Evolutionary conservation across 2,888 invertebrate species (phyloP).

Genomic region (Nemapogon koenigi): DNA sequence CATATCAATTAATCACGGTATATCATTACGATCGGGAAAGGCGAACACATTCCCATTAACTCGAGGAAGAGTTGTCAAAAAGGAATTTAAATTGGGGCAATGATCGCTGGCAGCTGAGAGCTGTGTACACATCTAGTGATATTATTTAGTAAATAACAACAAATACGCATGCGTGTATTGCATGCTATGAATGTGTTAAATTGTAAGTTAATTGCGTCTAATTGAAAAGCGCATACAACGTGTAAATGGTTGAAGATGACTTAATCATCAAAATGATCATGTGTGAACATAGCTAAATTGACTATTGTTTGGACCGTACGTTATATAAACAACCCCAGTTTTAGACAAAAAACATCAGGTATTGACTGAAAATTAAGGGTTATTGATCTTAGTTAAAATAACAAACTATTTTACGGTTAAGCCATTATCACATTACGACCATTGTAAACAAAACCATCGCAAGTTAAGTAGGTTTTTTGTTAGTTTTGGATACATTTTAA

Average conservation of each 20-base stretch:
- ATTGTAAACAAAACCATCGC: slow-evolving; percentile 14
- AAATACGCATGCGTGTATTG: too few species aligned
- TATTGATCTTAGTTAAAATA: slow-evolving; percentile 47
- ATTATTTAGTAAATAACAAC: too few species aligned
- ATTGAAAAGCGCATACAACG: too few species aligned
- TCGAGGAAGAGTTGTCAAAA: slow-evolving; percentile 30
- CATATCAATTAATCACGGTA: slow-evolving; percentile 4
- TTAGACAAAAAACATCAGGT: slow-evolving; percentile 58
- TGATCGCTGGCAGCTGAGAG: slow-evolving; percentile 14
- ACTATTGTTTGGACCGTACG: slow-evolving; percentile 54
- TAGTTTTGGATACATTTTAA: background rate
- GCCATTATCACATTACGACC: slow-evolving; percentile 39
- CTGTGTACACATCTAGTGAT: too few species aligned
- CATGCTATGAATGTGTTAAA: too few species aligned
- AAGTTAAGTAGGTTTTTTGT: slow-evolving; percentile 5
- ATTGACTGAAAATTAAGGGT: slow-evolving; percentile 21
- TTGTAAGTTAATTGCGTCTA: too few species aligned
- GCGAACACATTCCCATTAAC: slow-evolving; percentile 22
- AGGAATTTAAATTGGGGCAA: slow-evolving; percentile 46
- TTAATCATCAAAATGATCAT: too few species aligned
- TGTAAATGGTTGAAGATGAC: too few species aligned
- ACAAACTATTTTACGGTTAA: slow-evolving; percentile 39
- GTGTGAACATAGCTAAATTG: slow-evolving; percentile 27
- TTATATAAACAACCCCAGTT: slow-evolving; percentile 42
- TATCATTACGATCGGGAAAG: slow-evolving; percentile 5